These are phyloP conservation scores for Lordiphosa fenestrarum DNA, from an alignment of 2,888 invertebrate species.

Conservation along the genomic window DNA sequence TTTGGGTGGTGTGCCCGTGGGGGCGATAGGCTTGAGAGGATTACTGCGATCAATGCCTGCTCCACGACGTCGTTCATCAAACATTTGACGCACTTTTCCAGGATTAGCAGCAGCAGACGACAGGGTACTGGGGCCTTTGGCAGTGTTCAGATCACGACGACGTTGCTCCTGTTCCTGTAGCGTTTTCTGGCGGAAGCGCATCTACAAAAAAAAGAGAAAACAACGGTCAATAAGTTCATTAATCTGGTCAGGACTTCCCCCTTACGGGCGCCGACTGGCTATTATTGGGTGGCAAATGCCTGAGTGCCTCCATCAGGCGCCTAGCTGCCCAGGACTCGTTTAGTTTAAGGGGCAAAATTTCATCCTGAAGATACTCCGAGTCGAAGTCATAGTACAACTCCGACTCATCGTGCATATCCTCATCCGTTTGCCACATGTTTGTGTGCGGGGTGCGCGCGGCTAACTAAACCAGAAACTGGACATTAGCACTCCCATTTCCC, in stretches of 20 bases:
- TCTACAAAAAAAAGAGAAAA: constrained; percentile 82
- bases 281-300: constrained; percentile 74
- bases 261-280: constrained; percentile 69
- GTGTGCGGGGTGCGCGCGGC: constrained; percentile 28
- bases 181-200: constrained; percentile 90
- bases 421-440: constrained; percentile 47
- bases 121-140: constrained; percentile 3
- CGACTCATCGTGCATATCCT: constrained; percentile 15
- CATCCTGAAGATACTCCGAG: constrained; percentile 37
- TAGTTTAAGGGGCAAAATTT: constrained; percentile 80
- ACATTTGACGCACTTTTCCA: constrained; percentile 89
- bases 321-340: constrained; percentile 84
- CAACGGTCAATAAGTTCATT: neutral
- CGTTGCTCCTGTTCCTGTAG: constrained; percentile 90
- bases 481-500: constrained; percentile 53
- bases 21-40: constrained; percentile 88
- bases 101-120: constrained; percentile 14
- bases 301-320: constrained; percentile 81
- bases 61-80: constrained; percentile 89
- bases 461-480: constrained; percentile 47
- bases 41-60: constrained; percentile 91
- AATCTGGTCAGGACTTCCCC: neutral
- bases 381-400: constrained; percentile 15
- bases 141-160: constrained; percentile 85
- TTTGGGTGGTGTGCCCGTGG: constrained; percentile 46